phyloP scores from a whole-genome alignment of 2,888 invertebrate species.

The Dryococelus australis region DNA sequence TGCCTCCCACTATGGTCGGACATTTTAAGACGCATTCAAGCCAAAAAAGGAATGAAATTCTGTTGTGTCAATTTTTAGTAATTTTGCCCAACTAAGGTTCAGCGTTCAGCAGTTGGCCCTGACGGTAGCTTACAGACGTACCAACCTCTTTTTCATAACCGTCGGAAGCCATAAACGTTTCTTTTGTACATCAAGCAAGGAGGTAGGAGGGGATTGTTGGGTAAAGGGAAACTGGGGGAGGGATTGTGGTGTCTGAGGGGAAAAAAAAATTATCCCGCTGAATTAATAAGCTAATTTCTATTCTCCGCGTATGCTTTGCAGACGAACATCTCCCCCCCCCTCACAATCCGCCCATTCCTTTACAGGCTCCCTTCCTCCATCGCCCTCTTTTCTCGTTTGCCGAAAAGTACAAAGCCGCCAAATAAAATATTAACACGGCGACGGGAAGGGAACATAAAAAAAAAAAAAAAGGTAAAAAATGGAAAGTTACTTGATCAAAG shows the following conservation, averaged over 20 bases:
- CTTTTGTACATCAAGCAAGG: not conserved
- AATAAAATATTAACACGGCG: conserved; percentile 16
- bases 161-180: not conserved
- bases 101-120: too few species aligned
- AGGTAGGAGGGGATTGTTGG: not conserved
- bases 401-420: conserved; percentile 4
- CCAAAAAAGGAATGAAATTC: too few species aligned
- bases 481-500: not conserved
- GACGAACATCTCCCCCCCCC: not conserved
- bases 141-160: not conserved
- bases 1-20: too few species aligned
- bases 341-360: not conserved
- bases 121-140: not conserved
- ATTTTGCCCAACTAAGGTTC: too few species aligned
- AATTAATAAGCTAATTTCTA: not conserved
- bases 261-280: not conserved
- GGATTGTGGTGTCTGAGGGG: conserved; percentile 3
- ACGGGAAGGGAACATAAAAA: not conserved
- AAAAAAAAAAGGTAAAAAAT: not conserved
- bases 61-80: too few species aligned
- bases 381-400: not conserved
- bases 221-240: not conserved
- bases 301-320: not conserved
- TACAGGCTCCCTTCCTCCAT: not conserved
- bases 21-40: too few species aligned